A percentile compares a stretch with the other conserved stretches of the same genome.
Conservation (phyloP, 2,113 vertebrate species). For the Trogon melanurus region DNA sequence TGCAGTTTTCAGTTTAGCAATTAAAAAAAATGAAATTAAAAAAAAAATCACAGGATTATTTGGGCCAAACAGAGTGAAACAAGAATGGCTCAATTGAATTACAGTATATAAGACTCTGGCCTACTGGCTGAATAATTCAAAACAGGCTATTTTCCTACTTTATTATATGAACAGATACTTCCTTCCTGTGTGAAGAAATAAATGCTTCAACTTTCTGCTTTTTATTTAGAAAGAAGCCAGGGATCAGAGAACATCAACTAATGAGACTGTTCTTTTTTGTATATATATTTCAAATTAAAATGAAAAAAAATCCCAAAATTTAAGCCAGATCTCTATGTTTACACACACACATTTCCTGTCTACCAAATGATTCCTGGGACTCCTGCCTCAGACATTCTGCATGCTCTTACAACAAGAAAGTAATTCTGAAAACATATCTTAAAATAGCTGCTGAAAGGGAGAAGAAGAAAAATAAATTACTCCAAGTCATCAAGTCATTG, state of each 20-base stretch:
- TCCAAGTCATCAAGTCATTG: not conserved
- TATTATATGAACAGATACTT: slow-evolving; percentile 41
- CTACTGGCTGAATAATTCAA: slow-evolving; percentile 43
- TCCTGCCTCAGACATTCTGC: not conserved
- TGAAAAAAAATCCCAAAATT: slow-evolving; percentile 18
- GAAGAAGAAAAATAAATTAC: not conserved
- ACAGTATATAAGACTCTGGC: not conserved
- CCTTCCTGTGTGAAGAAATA: slow-evolving; percentile 40
- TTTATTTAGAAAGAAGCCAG: slow-evolving; percentile 57
- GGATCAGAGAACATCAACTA: slow-evolving; percentile 44
- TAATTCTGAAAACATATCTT: not conserved
- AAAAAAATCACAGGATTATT: not conserved
- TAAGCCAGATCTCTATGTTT: slow-evolving; percentile 39
- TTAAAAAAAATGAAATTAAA: not conserved
- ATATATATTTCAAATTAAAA: slow-evolving; percentile 53
- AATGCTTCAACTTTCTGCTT: slow-evolving; percentile 37
- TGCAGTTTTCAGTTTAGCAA: not conserved
- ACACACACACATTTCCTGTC: not conserved
- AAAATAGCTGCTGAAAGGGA: not conserved
- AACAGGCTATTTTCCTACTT: slow-evolving; percentile 38
- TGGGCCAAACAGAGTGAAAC: not conserved
- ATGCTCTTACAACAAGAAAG: not conserved
- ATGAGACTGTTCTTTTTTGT: slow-evolving; percentile 34
- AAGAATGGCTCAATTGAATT: not conserved
- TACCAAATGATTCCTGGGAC: not conserved